Percentiles rank a stretch among this genome's conserved stretches.
Evolutionary conservation across 2,113 vertebrate genomes (phyloP).

Genomic region (Solea senegalensis): DNA sequence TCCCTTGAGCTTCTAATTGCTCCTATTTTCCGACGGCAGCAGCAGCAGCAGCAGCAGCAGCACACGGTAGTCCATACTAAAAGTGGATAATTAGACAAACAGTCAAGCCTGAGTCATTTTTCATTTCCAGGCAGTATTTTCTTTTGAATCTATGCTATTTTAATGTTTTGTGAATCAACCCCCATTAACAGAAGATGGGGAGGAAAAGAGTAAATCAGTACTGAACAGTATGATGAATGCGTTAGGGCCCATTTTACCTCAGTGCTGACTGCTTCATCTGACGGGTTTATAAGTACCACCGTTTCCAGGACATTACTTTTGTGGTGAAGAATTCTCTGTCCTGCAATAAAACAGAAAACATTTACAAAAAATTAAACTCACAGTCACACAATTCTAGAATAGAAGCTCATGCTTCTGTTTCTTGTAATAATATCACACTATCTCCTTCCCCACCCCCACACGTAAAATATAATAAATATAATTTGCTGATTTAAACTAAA

Average conservation of each 20-base stretch:
- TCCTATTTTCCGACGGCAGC: background rate
- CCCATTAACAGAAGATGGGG: slow-evolving; percentile 1
- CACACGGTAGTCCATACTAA: background rate
- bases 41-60: background rate
- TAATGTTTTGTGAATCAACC: slow-evolving; percentile 1
- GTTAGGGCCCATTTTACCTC: slow-evolving; percentile 79
- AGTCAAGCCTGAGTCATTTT: slow-evolving; percentile 15
- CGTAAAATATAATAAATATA: background rate
- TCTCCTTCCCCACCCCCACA: background rate
- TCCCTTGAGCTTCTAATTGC: slow-evolving; percentile 22
- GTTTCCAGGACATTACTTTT: slow-evolving; percentile 95
- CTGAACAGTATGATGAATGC: background rate
- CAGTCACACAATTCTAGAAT: no score
- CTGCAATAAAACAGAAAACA: slow-evolving; percentile 71
- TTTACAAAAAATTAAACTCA: background rate
- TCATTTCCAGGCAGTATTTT: slow-evolving; percentile 4
- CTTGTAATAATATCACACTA: no score
- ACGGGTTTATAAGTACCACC: slow-evolving; percentile 96
- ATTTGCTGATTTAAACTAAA: background rate
- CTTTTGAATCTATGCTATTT: background rate
- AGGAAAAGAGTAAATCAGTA: background rate
- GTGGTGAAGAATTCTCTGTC: slow-evolving; percentile 97
- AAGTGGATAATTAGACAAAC: background rate
- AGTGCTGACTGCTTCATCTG: slow-evolving; percentile 94
- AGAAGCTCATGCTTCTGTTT: background rate